Conservation (phyloP, 2,797 vertebrate species). For the Sciurus vulgaris region DNA sequence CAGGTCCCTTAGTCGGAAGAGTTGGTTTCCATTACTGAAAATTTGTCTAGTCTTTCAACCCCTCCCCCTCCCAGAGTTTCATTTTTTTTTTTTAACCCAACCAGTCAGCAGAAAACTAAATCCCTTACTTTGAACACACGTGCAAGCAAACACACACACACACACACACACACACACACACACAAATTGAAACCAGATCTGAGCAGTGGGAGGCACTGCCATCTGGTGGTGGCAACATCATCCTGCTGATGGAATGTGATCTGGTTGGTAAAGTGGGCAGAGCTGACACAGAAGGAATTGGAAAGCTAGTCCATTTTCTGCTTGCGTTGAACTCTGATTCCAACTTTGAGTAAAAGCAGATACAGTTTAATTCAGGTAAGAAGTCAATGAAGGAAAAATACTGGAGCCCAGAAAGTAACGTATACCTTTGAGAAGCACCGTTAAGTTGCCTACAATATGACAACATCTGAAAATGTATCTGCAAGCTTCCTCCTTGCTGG, state of each 20-base stretch:
- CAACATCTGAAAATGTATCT: background rate
- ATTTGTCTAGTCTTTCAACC: background rate
- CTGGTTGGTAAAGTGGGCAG: fast-evolving
- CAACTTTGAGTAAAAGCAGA: background rate
- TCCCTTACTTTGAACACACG: background rate
- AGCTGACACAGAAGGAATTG: background rate
- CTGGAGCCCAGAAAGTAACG: background rate
- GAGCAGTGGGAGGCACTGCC: background rate
- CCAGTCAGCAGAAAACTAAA: background rate
- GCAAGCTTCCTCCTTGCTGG: background rate
- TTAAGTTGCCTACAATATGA: background rate
- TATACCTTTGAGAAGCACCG: background rate
- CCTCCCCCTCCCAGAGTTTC: background rate
- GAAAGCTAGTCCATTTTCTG: background rate
- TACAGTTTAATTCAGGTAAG: background rate
- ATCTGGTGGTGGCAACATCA: background rate
- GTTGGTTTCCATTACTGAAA: background rate
- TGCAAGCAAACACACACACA: too few species aligned
- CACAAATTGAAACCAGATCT: background rate
- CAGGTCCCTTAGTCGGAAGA: background rate
- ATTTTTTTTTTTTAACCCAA: background rate
- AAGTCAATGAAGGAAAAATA: background rate
- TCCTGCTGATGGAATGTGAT: background rate
- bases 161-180: background rate
- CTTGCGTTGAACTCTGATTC: background rate